phyloP scores from a whole-genome alignment of 2,888 invertebrate genomes.

The Oxycera nigricornis region DNA sequence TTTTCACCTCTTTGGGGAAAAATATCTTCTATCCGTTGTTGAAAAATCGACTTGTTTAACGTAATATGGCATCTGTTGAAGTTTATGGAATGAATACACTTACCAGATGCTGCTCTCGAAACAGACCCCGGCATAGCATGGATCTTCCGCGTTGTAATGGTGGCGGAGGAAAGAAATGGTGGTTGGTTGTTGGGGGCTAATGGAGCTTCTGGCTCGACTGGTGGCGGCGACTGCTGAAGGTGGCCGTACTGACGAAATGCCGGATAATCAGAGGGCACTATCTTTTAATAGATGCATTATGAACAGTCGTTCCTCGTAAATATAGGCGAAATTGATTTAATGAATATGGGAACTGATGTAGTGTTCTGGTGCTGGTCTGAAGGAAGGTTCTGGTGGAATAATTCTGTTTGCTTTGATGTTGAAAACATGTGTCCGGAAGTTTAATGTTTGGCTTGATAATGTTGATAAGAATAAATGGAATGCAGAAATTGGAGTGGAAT shows the following conservation, averaged over 20 bases:
- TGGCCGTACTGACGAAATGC: conserved; percentile 11
- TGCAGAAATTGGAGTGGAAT: no score
- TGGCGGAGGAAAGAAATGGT: neutral
- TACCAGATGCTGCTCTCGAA: conserved; percentile 28
- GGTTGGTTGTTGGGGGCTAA: neutral
- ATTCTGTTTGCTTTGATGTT: neutral
- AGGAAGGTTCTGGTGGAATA: neutral
- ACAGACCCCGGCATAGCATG: neutral
- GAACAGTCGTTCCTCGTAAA: neutral
- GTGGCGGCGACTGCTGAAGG: neutral
- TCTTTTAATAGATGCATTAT: conserved; percentile 23
- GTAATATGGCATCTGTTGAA: conserved; percentile 25
- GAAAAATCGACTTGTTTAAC: neutral
- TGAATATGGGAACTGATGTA: neutral
- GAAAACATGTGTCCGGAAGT: neutral
- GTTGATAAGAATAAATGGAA: neutral
- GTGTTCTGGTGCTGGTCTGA: neutral
- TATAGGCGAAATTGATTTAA: conserved; percentile 27
- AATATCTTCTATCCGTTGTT: neutral
- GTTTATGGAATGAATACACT: conserved; percentile 20
- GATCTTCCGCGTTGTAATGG: conserved; percentile 6
- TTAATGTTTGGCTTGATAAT: neutral
- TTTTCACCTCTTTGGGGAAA: neutral
- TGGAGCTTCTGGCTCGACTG: neutral
- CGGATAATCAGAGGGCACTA: conserved; percentile 21